phyloP scores from a whole-genome alignment of 2,797 vertebrate genomes.

The Cygnus olor region DNA sequence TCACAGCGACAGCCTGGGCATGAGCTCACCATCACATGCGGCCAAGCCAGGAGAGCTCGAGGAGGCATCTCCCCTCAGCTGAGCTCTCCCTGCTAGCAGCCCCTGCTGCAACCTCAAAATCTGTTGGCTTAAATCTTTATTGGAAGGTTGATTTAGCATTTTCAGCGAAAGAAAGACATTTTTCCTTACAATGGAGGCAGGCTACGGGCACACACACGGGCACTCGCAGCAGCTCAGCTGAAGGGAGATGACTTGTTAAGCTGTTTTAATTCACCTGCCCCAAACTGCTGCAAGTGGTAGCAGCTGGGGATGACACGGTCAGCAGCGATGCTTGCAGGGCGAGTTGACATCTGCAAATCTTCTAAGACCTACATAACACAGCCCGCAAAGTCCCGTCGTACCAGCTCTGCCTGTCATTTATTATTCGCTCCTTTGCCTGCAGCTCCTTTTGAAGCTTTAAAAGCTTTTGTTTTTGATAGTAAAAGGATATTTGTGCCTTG shows the following conservation, averaged over 20 bases:
- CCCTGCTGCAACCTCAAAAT: background rate
- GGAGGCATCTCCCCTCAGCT: background rate
- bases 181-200: background rate
- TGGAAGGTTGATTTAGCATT: background rate
- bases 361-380: background rate
- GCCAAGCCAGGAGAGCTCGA: background rate
- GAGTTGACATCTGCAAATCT: background rate
- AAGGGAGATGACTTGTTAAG: background rate
- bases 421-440: conserved; percentile 34
- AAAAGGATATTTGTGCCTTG: conserved; percentile 50
- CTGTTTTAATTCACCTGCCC: conserved; percentile 21
- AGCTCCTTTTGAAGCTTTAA: conserved; percentile 56
- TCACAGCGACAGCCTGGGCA: background rate
- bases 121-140: background rate
- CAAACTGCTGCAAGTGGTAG: background rate
- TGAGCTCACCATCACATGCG: background rate
- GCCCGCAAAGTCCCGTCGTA: background rate
- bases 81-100: background rate
- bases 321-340: background rate
- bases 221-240: background rate
- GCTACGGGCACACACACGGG: rapidly evolving
- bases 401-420: conserved; percentile 11
- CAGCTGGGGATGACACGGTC: background rate
- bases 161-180: background rate
- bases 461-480: conserved; percentile 58